Conservation (phyloP, 2,113 vertebrate species). For the Brachypteracias leptosomus region DNA sequence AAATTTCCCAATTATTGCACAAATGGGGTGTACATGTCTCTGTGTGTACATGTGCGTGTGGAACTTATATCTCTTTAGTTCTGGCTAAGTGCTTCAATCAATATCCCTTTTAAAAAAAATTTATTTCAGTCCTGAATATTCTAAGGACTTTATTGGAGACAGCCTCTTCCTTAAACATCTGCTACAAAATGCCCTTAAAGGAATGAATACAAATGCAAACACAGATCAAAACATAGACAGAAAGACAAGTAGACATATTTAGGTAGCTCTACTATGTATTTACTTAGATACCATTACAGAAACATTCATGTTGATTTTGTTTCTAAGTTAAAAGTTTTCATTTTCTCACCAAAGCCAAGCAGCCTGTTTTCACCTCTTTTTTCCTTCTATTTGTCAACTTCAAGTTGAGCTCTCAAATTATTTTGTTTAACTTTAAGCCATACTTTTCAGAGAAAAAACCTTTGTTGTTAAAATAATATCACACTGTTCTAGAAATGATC, state of each 20-base stretch:
- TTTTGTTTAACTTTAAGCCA: neutral
- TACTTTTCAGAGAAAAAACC: neutral
- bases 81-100: neutral
- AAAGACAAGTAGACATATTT: neutral
- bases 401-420: neutral
- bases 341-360: neutral
- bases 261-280: neutral
- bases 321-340: neutral
- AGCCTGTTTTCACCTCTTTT: neutral
- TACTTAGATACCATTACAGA: neutral
- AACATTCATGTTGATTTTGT: neutral
- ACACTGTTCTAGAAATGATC: neutral
- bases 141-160: neutral
- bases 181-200: neutral
- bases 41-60: too few relatives aligned
- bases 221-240: neutral
- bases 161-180: neutral
- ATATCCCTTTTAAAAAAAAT: too few relatives aligned
- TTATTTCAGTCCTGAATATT: neutral
- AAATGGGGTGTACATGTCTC: fast-evolving
- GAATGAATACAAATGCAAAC: neutral
- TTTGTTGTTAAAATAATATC: neutral
- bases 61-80: neutral
- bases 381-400: neutral
- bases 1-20: neutral